Percentiles rank a stretch among this genome's conserved stretches.
Evolutionary conservation across 1,140 invertebrate species (phyloP).

Genomic region (Brachionus koreanus): DNA sequence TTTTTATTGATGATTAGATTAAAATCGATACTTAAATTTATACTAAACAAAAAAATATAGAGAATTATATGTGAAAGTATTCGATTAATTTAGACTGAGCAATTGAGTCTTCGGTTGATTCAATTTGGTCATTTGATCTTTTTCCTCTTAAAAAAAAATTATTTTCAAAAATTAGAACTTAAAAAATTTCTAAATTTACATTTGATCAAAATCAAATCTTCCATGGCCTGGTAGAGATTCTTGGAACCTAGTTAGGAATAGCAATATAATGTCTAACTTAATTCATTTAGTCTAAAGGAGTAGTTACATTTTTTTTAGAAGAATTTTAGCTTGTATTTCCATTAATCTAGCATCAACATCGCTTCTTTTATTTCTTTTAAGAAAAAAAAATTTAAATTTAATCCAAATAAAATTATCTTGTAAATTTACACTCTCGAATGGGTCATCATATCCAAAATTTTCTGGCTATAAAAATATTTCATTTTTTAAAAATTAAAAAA

Average conservation of each 20-base stretch:
- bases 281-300: not conserved
- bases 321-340: conserved; percentile 5
- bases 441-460: not conserved
- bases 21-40: too few species aligned
- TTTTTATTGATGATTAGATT: too few species aligned
- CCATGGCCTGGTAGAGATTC: not conserved
- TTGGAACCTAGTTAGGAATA: not conserved
- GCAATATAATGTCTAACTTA: not conserved
- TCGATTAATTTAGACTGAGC: not conserved
- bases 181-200: not conserved
- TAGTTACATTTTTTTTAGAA: not conserved
- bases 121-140: not conserved
- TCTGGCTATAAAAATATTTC: not conserved
- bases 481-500: not conserved
- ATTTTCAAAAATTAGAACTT: not conserved
- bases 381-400: not conserved
- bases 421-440: not conserved
- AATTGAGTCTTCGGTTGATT: not conserved
- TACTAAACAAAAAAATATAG: not conserved
- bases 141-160: not conserved
- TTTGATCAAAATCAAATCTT: conserved; percentile 6
- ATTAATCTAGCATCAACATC: conserved; percentile 15
- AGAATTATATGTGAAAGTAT: not conserved
- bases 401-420: not conserved
- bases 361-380: not conserved